Conservation (phyloP, 2,888 invertebrate species). For the Flabesymbios commensalis region DNA sequence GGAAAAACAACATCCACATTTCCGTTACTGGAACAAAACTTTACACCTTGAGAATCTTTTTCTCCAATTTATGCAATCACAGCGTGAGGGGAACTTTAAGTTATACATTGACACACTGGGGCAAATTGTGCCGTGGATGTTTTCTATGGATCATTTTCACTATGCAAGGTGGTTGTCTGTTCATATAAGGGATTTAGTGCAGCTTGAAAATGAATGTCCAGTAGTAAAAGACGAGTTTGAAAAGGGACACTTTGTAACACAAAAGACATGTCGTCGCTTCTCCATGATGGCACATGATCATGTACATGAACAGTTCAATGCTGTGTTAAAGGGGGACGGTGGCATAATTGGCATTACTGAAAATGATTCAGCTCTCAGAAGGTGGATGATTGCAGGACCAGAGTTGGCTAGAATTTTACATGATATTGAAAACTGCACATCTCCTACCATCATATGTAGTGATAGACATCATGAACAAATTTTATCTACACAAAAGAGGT, state of each 20-base stretch:
- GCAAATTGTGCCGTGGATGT: constrained; percentile 1
- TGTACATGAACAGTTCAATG: constrained; percentile 7
- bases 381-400: not conserved
- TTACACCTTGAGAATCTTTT: not conserved
- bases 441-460: not conserved
- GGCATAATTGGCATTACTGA: constrained; percentile 3
- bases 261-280: constrained; percentile 1
- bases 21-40: not conserved
- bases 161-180: constrained; percentile 3
- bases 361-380: not conserved
- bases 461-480: not conserved
- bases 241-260: not conserved
- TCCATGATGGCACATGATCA: constrained; percentile 7
- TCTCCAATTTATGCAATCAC: not conserved
- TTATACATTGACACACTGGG: not conserved
- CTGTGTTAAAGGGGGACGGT: constrained; percentile 5
- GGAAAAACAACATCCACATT: not conserved
- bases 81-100: not conserved
- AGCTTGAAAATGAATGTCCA: not conserved
- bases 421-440: not conserved
- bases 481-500: not conserved
- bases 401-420: not conserved
- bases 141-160: constrained; percentile 3
- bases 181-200: not conserved
- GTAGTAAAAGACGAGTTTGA: not conserved